phyloP scores from a whole-genome alignment of 2,113 vertebrate species.

The Phoxinus phoxinus region DNA sequence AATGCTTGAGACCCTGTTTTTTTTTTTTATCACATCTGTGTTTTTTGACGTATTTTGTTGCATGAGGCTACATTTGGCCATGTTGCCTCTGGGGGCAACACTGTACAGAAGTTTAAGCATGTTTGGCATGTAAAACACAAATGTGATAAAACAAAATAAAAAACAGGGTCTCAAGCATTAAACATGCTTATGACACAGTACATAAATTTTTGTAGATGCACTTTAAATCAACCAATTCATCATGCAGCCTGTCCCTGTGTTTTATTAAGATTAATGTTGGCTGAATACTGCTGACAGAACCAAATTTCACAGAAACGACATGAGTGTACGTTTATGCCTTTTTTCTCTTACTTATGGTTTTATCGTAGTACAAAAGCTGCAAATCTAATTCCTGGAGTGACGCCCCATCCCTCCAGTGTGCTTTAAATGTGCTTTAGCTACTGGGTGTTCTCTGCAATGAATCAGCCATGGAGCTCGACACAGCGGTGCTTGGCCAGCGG shows the following conservation, averaged over 20 bases:
- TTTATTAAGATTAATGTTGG: not conserved
- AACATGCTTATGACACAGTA: not conserved
- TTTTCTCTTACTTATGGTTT: slow-evolving; percentile 22
- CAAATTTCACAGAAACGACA: not conserved
- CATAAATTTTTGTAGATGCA: not conserved
- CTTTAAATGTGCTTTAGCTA: slow-evolving; percentile 34
- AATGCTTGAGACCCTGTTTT: too few species aligned
- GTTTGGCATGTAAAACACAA: not conserved
- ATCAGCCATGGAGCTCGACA: not conserved
- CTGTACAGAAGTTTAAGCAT: not conserved
- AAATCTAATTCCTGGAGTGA: slow-evolving; percentile 3
- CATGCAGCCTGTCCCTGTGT: not conserved
- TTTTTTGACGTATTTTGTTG: too few species aligned
- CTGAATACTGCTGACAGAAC: slow-evolving; percentile 1
- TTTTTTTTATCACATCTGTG: too few species aligned
- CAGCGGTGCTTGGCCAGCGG: slow-evolving; percentile 23
- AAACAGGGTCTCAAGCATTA: not conserved
- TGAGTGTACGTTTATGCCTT: not conserved
- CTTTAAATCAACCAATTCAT: not conserved
- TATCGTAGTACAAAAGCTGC: slow-evolving; percentile 25
- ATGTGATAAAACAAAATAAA: not conserved
- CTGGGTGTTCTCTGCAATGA: slow-evolving; percentile 41
- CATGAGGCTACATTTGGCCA: too few species aligned
- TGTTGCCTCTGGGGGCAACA: too few species aligned
- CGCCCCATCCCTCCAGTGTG: not conserved